Conservation (phyloP, 2,797 vertebrate genomes). For the Cuniculus paca region DNA sequence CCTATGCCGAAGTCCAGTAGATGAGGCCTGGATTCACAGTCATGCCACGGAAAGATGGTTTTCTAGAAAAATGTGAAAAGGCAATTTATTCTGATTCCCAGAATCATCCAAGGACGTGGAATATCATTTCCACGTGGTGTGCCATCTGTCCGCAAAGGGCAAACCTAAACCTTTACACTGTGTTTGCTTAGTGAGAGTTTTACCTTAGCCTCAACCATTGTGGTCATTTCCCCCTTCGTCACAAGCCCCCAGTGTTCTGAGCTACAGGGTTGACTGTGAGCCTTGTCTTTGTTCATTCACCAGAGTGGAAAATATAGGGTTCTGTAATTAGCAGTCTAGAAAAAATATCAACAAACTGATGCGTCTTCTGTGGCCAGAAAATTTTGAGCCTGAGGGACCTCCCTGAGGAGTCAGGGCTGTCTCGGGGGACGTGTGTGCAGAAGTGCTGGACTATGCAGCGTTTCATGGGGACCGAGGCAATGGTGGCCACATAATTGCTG, state of each 20-base stretch:
- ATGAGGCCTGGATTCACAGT: neutral
- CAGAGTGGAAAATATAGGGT: constrained; percentile 78
- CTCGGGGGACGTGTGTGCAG: neutral
- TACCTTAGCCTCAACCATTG: constrained; percentile 33
- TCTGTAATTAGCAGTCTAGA: constrained; percentile 73
- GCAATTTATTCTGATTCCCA: constrained; percentile 37
- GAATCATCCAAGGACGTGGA: neutral
- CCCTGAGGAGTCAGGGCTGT: constrained; percentile 53
- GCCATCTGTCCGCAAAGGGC: neutral
- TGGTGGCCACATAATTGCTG: constrained; percentile 61
- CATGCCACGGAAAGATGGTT: neutral
- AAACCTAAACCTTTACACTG: neutral
- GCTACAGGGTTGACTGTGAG: neutral
- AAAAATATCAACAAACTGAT: constrained; percentile 80
- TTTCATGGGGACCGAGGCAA: constrained; percentile 29
- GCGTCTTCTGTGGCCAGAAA: constrained; percentile 70
- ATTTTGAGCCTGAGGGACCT: constrained; percentile 64
- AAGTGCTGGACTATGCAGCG: constrained; percentile 44
- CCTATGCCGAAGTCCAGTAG: neutral
- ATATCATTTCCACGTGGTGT: neutral
- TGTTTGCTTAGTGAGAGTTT: constrained; percentile 41
- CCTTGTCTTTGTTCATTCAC: constrained; percentile 66
- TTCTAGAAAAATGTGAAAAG: constrained; percentile 61
- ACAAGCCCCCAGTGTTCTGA: constrained; percentile 66
- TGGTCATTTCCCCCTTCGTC: constrained; percentile 6